Evolutionary conservation across 2,888 invertebrate genomes (phyloP), one percentile per base, ranked within the genome.

Genomic region (Lydus trimaculatus): DNA sequence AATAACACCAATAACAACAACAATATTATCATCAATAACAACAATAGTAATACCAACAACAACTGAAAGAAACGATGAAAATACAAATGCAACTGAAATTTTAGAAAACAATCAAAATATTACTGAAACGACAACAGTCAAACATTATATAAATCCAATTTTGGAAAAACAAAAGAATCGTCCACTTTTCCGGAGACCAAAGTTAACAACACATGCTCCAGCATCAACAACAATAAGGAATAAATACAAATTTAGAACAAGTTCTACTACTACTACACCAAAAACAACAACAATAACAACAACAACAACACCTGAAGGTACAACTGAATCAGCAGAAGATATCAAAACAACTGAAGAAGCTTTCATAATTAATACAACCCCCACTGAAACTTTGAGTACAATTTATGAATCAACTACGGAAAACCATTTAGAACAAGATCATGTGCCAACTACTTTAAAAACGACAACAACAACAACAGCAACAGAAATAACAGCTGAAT

Each of bases 111-210:
- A 58, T 66, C 48, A 66, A 66, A 62, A 43, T 64, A 66, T 31
- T 63, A 64, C 64, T 48, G 64, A 67, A 59, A 63, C 58, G 15
- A 66, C 52, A 17, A 64, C 58, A 58, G 33, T 15, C n/a, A 62
- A 63, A 48, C 62, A 56, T 52, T 67, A 71, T 25, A 56, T 67
- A 39, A 71, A 73, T 65, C 65, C 70, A 4, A 70, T 70, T 39
- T 36, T 72, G 0, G 56, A 52, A 4, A 65, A 66, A 64, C 66
- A 66, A 31, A 69, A 63, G 31, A 66, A 66, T 36, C 56, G 70
- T 52, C 70, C 70, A 28, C 15, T 15, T 5, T 67, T 63, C 58
- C 31, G 60, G 15, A 17, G 71, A 61, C 67, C 67, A 23, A 61
- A 60, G 65, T n/a, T 72, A 62, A 67, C 66, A 31, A 67, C 66